A percentile compares a stretch with the other conserved stretches of the same genome.
These are phyloP conservation scores for Microchrysa polita DNA, from an alignment of 2,888 invertebrate species.

Conservation along the genomic window DNA sequence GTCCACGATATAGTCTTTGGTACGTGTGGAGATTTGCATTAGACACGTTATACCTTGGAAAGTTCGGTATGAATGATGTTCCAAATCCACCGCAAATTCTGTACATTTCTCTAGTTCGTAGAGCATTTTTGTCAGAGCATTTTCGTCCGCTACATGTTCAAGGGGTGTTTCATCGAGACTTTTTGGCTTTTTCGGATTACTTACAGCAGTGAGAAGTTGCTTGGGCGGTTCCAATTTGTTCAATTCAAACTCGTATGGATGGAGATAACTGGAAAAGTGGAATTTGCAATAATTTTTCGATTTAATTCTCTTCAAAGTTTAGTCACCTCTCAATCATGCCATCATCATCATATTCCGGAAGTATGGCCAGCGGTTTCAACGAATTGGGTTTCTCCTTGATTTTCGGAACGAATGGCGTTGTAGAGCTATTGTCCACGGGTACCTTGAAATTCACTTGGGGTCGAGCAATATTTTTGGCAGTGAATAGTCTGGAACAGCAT, in stretches of 20 bases:
- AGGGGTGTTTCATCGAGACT: constrained; percentile 73
- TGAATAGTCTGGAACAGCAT: constrained; percentile 66
- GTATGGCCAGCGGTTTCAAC: constrained; percentile 79
- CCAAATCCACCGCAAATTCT: constrained; percentile 90
- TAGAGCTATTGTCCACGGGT: constrained; percentile 81
- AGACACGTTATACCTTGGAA: constrained; percentile 96
- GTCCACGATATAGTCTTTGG: constrained; percentile 89
- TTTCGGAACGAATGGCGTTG: constrained; percentile 81
- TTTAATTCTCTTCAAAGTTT: constrained; percentile 13
- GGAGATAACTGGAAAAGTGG: constrained; percentile 71
- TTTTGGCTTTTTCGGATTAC: constrained; percentile 63
- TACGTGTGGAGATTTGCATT: constrained; percentile 88
- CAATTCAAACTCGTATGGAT: constrained; percentile 90
- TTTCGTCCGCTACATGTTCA: constrained; percentile 73
- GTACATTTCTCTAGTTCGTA: constrained; percentile 72
- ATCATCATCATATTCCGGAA: constrained; percentile 73
- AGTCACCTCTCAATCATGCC: constrained; percentile 68
- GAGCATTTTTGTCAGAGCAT: constrained; percentile 73
- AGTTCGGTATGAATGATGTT: constrained; percentile 91
- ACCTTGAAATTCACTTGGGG: constrained; percentile 89
- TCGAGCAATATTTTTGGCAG: constrained; percentile 77
- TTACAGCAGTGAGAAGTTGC: constrained; percentile 64
- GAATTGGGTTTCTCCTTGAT: constrained; percentile 90
- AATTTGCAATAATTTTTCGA: background rate
- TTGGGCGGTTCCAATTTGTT: constrained; percentile 73